A percentile compares a stretch with the other conserved stretches of the same genome.
Conservation (phyloP, 2,797 vertebrate genomes). For the Rachycentron canadum region DNA sequence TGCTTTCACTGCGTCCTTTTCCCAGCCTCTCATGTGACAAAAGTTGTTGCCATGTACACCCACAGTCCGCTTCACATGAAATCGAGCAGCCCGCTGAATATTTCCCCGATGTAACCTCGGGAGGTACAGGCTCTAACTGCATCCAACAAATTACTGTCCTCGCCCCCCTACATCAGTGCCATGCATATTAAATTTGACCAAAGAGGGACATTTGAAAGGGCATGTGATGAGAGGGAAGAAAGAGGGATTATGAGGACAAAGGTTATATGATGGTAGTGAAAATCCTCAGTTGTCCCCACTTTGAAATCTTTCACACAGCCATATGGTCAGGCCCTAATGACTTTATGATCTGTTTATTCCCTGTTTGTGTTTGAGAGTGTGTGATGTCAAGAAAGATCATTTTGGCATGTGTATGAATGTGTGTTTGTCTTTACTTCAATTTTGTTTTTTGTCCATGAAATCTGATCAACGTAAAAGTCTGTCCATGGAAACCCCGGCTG, state of each 20-base stretch:
- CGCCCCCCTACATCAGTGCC: slow-evolving; percentile 41
- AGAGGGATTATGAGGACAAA: slow-evolving; percentile 61
- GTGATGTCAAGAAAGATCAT: neutral
- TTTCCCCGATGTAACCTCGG: slow-evolving; percentile 34
- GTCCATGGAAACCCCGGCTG: slow-evolving; percentile 19
- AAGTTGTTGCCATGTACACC: slow-evolving; percentile 38
- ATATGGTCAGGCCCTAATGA: slow-evolving; percentile 55
- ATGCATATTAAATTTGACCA: slow-evolving; percentile 67
- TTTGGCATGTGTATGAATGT: neutral
- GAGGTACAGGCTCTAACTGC: slow-evolving; percentile 18
- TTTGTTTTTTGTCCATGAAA: slow-evolving; percentile 39
- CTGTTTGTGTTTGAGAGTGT: slow-evolving; percentile 24
- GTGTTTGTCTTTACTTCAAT: slow-evolving; percentile 22
- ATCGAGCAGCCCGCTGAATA: slow-evolving; percentile 33
- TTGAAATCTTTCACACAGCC: slow-evolving; percentile 58
- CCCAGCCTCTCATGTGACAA: slow-evolving; percentile 29
- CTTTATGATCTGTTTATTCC: slow-evolving; percentile 49
- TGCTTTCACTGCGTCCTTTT: slow-evolving; percentile 26
- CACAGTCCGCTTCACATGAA: slow-evolving; percentile 46
- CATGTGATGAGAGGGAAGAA: slow-evolving; percentile 41
- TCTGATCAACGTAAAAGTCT: slow-evolving; percentile 27
- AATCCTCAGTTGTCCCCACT: slow-evolving; percentile 53
- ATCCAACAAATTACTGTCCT: slow-evolving; percentile 53
- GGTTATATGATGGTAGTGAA: slow-evolving; percentile 59
- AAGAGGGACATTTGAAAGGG: slow-evolving; percentile 66